Conservation (phyloP, 2,797 vertebrate species). For the Carcharodon carcharias region DNA sequence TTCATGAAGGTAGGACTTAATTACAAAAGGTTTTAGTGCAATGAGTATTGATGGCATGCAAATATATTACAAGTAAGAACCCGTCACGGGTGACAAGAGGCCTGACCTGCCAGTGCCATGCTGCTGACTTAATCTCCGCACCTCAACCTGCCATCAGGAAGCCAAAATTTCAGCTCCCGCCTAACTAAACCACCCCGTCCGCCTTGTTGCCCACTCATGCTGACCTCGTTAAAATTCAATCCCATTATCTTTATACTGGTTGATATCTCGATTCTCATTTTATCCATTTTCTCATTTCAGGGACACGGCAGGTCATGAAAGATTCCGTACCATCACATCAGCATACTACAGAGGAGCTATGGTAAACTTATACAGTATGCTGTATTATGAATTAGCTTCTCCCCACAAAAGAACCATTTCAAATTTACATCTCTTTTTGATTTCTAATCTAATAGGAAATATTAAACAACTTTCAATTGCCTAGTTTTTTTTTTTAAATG, state of each 20-base stretch:
- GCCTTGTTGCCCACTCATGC: constrained; percentile 80
- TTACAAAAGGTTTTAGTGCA: no score
- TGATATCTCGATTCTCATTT: not conserved
- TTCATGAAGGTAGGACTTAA: no score
- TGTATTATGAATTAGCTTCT: not conserved
- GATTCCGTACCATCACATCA: constrained; percentile 96
- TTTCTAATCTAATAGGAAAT: not conserved
- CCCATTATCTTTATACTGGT: constrained; percentile 19
- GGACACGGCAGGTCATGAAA: constrained; percentile 97
- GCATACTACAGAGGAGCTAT: constrained; percentile 98
- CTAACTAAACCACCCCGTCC: no score
- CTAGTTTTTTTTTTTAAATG: not conserved
- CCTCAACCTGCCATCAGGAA: no score
- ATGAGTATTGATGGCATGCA: no score
- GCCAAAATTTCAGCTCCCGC: no score
- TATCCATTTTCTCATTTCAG: constrained; percentile 52
- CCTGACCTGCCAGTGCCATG: no score
- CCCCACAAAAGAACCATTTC: not conserved
- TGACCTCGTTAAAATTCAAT: constrained; percentile 49
- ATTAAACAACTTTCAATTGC: not conserved
- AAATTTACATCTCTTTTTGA: not conserved
- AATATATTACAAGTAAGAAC: no score
- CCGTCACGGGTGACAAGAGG: no score
- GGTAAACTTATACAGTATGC: constrained; percentile 61
- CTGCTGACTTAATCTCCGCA: no score